Conservation (phyloP, 2,888 invertebrate genomes). For the Hydroisotoma schaefferi region DNA sequence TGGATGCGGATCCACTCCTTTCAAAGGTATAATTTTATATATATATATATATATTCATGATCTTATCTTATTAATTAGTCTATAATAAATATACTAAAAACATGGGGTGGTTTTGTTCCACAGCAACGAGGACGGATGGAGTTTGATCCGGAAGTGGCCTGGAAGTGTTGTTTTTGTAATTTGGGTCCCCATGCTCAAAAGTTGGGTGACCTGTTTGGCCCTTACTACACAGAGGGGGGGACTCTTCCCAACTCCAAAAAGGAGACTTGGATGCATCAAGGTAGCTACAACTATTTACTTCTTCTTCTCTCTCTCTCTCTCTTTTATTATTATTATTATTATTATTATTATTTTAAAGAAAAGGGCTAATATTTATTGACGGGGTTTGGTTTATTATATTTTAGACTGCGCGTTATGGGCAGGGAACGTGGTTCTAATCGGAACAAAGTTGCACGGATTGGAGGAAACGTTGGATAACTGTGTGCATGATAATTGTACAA, state of each 20-base stretch:
- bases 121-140: slow-evolving; percentile 25
- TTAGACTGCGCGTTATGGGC: slow-evolving; percentile 47
- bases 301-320: too few species aligned
- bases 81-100: neutral
- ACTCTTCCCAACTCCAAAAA: slow-evolving; percentile 13
- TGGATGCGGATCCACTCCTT: slow-evolving; percentile 31
- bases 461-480: slow-evolving; percentile 39
- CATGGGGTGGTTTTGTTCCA: slow-evolving; percentile 1
- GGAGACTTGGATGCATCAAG: slow-evolving; percentile 48
- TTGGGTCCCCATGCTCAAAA: slow-evolving; percentile 39
- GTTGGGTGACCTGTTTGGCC: slow-evolving; percentile 47
- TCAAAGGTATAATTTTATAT: slow-evolving; percentile 22
- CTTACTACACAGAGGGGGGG: slow-evolving; percentile 37
- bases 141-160: slow-evolving; percentile 39
- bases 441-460: slow-evolving; percentile 34
- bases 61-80: neutral
- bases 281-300: slow-evolving; percentile 13
- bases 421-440: slow-evolving; percentile 38
- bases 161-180: slow-evolving; percentile 45
- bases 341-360: too few species aligned
- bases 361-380: too few species aligned
- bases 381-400: too few species aligned
- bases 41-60: neutral
- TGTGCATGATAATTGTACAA: slow-evolving; percentile 32
- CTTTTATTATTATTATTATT: too few species aligned